Evolutionary conservation across 1,140 invertebrate genomes (phyloP).

Genomic region (Himalopsyche phryganea): DNA sequence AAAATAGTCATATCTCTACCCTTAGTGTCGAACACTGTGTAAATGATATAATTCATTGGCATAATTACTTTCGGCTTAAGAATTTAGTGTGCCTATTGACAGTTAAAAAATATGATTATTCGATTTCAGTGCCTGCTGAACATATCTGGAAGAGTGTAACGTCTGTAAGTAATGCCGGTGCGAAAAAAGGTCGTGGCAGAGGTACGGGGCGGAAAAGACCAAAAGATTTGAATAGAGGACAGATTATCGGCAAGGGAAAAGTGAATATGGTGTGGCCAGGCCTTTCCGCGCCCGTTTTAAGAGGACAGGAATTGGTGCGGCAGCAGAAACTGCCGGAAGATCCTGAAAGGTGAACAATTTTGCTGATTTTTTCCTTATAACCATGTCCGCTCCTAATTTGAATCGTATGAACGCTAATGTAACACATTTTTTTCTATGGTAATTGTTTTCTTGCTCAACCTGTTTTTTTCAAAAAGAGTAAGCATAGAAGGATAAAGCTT

Average conservation of each 20-base stretch:
- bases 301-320: constrained; percentile 70
- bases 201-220: constrained; percentile 66
- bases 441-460: too few species aligned
- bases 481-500: too few species aligned
- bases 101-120: too few species aligned
- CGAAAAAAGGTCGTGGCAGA: constrained; percentile 89
- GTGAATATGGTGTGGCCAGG: constrained; percentile 89
- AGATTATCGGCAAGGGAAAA: constrained; percentile 83
- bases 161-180: constrained; percentile 93
- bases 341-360: constrained; percentile 57
- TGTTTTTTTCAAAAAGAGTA: too few species aligned
- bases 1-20: too few species aligned
- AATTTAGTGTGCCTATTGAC: too few species aligned
- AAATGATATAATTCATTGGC: neutral
- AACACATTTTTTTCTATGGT: too few species aligned
- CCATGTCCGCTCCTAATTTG: too few species aligned
- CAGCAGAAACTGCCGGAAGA: constrained; percentile 69
- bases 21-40: neutral
- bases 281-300: constrained; percentile 76
- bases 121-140: constrained; percentile 66
- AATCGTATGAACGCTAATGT: too few species aligned
- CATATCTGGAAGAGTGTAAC: constrained; percentile 92
- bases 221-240: constrained; percentile 87
- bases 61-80: too few species aligned
- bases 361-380: too few species aligned